These are phyloP conservation scores for Galago senegalensis DNA, from an alignment of 2,797 vertebrate genomes.

Conservation along the genomic window DNA sequence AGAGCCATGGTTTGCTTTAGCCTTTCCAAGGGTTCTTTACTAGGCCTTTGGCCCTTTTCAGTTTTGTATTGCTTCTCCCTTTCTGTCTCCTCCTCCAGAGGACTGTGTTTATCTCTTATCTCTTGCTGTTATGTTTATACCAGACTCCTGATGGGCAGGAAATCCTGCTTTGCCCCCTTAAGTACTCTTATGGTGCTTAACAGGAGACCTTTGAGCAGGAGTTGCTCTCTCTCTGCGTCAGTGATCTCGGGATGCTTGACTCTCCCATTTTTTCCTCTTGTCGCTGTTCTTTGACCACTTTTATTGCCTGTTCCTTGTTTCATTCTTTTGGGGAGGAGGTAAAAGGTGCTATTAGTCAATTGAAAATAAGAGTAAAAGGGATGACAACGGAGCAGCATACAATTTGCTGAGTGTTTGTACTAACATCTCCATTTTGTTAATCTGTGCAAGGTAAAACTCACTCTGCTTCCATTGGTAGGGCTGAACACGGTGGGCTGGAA, in stretches of 20 bases:
- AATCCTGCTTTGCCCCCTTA: neutral
- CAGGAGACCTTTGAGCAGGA: neutral
- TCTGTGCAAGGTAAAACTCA: neutral
- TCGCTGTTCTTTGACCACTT: neutral
- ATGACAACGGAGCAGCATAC: neutral
- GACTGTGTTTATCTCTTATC: neutral
- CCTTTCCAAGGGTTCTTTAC: conserved; percentile 11
- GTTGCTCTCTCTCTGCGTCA: neutral
- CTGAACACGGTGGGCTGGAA: neutral
- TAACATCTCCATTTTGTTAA: neutral
- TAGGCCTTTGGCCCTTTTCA: neutral
- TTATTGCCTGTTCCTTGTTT: neutral
- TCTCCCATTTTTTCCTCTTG: neutral
- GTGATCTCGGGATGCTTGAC: neutral
- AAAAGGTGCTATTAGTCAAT: neutral
- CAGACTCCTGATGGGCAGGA: conserved; percentile 35
- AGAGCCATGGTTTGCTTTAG: conserved; percentile 9
- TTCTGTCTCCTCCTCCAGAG: neutral
- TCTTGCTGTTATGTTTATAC: neutral
- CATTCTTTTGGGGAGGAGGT: neutral
- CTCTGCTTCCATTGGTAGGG: neutral
- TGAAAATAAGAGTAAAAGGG: conserved; percentile 13
- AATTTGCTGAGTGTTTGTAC: neutral
- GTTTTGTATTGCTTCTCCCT: neutral
- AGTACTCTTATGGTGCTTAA: neutral